Percentiles rank a stretch among this genome's conserved stretches.
Evolutionary conservation across 2,113 vertebrate species (phyloP).

Genomic region (Myrmophylax atrothorax): DNA sequence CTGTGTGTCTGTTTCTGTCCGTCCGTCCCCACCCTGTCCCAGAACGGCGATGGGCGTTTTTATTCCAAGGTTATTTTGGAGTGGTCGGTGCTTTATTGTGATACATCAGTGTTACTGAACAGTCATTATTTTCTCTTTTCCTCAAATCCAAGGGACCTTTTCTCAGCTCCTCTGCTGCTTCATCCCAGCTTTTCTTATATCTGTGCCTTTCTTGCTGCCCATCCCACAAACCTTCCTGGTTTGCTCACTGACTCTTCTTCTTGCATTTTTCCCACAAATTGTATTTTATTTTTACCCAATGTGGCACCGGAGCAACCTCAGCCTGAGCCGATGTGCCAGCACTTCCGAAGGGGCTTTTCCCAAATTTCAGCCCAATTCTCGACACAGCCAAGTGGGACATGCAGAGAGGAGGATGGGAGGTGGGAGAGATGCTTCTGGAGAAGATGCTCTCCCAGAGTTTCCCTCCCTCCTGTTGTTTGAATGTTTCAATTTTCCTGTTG

Average conservation of each 20-base stretch:
- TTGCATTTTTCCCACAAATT: neutral
- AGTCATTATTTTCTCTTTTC: neutral
- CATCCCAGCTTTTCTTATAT: neutral
- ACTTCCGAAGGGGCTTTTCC: neutral
- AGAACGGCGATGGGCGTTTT: neutral
- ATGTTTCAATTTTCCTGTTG: neutral
- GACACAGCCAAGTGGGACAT: rapidly evolving
- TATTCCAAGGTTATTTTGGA: rapidly evolving
- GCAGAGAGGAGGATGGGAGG: neutral
- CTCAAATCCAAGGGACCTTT: neutral
- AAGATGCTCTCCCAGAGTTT: neutral
- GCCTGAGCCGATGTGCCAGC: rapidly evolving
- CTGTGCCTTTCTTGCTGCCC: neutral
- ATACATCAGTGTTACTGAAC: rapidly evolving
- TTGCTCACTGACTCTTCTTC: rapidly evolving
- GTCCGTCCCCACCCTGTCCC: rapidly evolving
- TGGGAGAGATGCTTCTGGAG: neutral
- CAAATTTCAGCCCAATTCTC: rapidly evolving
- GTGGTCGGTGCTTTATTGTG: rapidly evolving
- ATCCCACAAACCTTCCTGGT: neutral
- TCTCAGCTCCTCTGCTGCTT: neutral
- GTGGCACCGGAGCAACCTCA: rapidly evolving
- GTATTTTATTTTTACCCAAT: neutral
- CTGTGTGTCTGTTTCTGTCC: neutral
- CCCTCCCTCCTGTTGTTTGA: neutral